Evolutionary conservation across 2,113 vertebrate genomes (phyloP).

Genomic region (Telmatochromis sp.): DNA sequence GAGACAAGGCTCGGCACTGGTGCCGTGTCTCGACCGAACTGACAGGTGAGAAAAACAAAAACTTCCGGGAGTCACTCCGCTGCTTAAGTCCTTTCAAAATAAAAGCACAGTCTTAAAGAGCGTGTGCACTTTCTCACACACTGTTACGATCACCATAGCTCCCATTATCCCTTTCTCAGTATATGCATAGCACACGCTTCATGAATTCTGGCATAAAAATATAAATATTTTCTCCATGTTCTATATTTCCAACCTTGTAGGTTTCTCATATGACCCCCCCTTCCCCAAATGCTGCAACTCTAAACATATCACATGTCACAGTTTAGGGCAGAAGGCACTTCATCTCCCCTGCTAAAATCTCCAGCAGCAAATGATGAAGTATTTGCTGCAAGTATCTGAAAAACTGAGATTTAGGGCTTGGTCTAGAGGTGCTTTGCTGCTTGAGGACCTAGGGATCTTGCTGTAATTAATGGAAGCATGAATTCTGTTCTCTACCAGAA

Average conservation of each 20-base stretch:
- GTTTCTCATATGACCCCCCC: background rate
- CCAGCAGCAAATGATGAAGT: background rate
- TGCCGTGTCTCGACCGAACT: conserved; percentile 42
- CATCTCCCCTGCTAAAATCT: background rate
- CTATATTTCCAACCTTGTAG: background rate
- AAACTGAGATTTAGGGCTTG: background rate
- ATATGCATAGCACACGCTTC: background rate
- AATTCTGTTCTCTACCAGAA: background rate
- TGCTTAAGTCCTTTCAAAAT: conserved; percentile 46
- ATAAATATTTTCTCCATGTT: background rate
- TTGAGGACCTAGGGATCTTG: background rate
- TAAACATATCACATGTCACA: background rate
- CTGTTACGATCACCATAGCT: background rate
- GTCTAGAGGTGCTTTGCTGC: background rate
- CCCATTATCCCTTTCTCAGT: background rate
- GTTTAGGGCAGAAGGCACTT: background rate
- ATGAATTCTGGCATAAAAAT: background rate
- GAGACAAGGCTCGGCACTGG: conserved; percentile 15
- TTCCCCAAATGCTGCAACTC: background rate
- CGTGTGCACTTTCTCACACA: background rate
- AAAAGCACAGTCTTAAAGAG: conserved; percentile 7
- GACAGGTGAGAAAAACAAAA: conserved; percentile 68
- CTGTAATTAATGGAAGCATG: background rate
- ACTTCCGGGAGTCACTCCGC: conserved; percentile 64
- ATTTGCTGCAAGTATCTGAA: background rate